Conservation (phyloP, 2,113 vertebrate species). For the Leucopsar rothschildi region DNA sequence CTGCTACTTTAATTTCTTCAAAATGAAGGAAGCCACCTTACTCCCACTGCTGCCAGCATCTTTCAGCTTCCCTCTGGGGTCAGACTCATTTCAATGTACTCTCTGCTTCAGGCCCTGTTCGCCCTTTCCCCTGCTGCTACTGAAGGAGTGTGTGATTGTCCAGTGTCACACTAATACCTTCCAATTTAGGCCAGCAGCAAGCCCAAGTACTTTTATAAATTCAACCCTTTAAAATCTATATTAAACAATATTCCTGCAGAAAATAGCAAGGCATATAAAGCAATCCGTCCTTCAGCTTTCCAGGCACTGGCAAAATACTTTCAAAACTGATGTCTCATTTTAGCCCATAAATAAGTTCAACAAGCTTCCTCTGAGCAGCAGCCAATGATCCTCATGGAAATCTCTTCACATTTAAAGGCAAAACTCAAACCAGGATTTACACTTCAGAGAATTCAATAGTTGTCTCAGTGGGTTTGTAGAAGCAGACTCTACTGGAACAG, state of each 20-base stretch:
- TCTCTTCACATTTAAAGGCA: not conserved
- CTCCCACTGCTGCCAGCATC: not conserved
- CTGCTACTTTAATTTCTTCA: not conserved
- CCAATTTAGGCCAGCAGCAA: not conserved
- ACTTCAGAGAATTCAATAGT: not conserved
- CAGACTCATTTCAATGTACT: not conserved
- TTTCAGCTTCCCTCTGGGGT: not conserved
- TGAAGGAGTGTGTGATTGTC: not conserved
- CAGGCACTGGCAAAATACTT: not conserved
- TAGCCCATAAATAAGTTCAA: not conserved
- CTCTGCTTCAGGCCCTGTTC: not conserved
- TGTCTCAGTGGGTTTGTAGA: not conserved
- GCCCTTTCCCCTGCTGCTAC: rapidly evolving
- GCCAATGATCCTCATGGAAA: not conserved
- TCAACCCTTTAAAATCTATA: not conserved
- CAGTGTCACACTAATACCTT: not conserved
- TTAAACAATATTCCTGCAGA: not conserved
- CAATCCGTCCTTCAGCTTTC: not conserved
- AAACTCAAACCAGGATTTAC: not conserved
- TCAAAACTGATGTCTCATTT: not conserved
- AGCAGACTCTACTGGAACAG: not conserved
- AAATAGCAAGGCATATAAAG: not conserved
- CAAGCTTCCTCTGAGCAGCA: not conserved
- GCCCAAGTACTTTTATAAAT: not conserved
- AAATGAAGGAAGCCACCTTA: not conserved